Base-by-base conservation (phyloP, 2,888 invertebrate genomes). In the Amphipyra tragopoginis region DNA sequence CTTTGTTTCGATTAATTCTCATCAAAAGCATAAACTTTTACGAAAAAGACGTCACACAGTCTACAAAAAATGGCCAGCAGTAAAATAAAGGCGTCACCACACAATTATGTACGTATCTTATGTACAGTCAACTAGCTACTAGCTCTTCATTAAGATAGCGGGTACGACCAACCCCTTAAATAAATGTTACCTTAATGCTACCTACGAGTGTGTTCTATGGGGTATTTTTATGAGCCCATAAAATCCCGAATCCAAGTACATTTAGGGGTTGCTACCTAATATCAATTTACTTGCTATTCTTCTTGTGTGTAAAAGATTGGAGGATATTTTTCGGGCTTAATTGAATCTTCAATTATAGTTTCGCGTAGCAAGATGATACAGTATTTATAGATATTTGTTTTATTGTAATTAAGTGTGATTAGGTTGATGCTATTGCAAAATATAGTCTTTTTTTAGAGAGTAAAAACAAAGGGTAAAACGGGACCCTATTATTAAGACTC, bases 171-270 rank as follows among this genome's bases (percentile, higher is more conserved):
- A 54, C 36, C 64, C 64, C 75, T 61, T 67, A 78, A 67, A 77
- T 78, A 77, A 72, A 72, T 61, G 56, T 69, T 65, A 75, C 79
- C 72, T 72, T 66, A 75, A 71, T 62, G 65, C 71, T 58, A 53
- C 65, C 71, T 70, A 67, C 72, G 58, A 60, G 78, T 67, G 62
- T 58, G 42, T 65, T 75, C 75, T 69, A 78, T 72, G 79, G 77
- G 76, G 62, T 67, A 78, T 70, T 77, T 77, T 77, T 75, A 78
- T 65, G 79, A 64, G 56, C 48, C 53, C 57, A 78, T 77, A 78
- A 75, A 77, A 72, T 67, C 59, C 72, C 50, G 50, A 73, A 72
- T 69, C 72, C 62, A 59, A 69, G 79, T 67, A 75, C 55, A 64
- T 74, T 71, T 63, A 65, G 63, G 61, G 66, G 63, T 26, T 48